These are phyloP conservation scores for Mohoua ochrocephala DNA, from an alignment of 2,113 vertebrate genomes.

Conservation along the genomic window DNA sequence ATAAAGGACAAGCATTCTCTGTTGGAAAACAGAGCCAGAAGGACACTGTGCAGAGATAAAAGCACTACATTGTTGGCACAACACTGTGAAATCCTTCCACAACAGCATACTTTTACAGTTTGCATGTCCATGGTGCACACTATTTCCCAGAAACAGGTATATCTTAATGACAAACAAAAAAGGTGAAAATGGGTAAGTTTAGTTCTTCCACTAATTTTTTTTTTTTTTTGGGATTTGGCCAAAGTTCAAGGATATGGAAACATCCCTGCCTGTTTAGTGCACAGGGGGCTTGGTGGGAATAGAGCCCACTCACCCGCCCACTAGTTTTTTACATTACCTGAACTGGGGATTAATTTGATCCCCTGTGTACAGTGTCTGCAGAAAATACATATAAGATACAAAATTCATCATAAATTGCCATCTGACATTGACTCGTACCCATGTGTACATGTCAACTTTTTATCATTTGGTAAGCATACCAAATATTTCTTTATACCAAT, in stretches of 20 bases:
- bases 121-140: not conserved
- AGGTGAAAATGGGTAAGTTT: not conserved
- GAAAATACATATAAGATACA: not conserved
- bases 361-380: not conserved
- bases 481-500: not conserved
- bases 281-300: not conserved
- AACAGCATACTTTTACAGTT: not conserved
- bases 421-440: not conserved
- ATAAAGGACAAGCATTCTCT: not conserved
- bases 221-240: not conserved
- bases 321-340: not conserved
- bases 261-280: not conserved
- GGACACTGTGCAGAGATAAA: not conserved
- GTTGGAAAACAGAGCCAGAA: not conserved
- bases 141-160: not conserved
- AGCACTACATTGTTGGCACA: not conserved
- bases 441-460: not conserved
- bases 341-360: not conserved
- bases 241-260: not conserved
- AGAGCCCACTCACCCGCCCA: not conserved
- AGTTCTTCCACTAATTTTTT: not conserved
- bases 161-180: slow-evolving; percentile 22
- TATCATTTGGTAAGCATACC: not conserved
- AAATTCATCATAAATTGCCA: not conserved
- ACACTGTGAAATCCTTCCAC: not conserved